Conservation (phyloP, 1,140 invertebrate genomes). For the Papilio xuthus region DNA sequence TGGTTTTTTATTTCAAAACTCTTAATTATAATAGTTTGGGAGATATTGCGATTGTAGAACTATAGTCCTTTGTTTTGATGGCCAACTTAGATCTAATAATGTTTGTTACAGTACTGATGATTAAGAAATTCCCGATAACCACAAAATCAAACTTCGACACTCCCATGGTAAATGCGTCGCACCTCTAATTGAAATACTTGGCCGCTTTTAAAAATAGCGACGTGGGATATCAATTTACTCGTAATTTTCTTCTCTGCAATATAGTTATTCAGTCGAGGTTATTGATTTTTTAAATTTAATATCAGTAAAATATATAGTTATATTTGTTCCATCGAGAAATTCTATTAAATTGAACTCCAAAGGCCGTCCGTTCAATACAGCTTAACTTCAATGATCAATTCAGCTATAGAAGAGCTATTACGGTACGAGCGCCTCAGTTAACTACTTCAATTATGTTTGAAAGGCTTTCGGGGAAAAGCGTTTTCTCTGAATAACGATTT, state of each 20-base stretch:
- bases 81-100: no score
- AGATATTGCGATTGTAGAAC: no score
- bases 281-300: neutral
- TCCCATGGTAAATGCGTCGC: neutral
- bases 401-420: conserved; percentile 29
- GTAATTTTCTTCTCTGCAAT: neutral
- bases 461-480: conserved; percentile 19
- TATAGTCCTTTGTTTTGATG: no score
- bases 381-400: conserved; percentile 30
- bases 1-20: no score
- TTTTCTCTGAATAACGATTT: conserved; percentile 16
- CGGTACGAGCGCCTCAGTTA: conserved; percentile 20
- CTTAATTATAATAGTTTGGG: no score
- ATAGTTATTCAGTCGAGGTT: neutral
- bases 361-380: conserved; percentile 26
- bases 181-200: neutral
- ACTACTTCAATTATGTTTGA: conserved; percentile 34
- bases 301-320: neutral
- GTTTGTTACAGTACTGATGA: neutral
- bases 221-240: neutral
- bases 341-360: conserved; percentile 24
- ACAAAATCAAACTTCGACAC: no score
- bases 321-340: neutral
- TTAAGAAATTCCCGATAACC: no score
- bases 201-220: neutral